Percentiles rank a stretch among this genome's conserved stretches.
These are phyloP conservation scores for Myrmophylax atrothorax DNA, from an alignment of 2,113 vertebrate genomes.

Conservation along the genomic window DNA sequence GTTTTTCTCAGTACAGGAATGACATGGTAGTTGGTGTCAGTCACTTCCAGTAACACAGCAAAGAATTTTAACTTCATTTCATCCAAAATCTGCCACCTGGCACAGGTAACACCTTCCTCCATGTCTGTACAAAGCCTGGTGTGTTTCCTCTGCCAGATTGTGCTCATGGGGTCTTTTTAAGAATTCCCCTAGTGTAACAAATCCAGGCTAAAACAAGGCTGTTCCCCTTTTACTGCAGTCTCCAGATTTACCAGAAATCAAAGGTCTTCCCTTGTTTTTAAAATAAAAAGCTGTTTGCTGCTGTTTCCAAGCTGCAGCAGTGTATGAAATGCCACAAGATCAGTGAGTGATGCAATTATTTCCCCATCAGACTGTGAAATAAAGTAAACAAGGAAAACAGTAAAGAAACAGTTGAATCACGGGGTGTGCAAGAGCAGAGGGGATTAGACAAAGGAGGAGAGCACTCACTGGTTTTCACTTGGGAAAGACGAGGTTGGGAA, in stretches of 20 bases:
- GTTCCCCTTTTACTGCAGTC: not conserved
- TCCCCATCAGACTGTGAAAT: constrained; percentile 29
- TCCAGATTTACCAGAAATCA: constrained; percentile 10
- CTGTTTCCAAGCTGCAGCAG: constrained; percentile 6
- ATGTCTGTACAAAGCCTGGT: not conserved
- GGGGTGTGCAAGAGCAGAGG: not conserved
- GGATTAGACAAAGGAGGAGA: not conserved
- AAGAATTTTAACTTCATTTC: not conserved
- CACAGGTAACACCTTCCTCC: not conserved
- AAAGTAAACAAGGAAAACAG: constrained; percentile 45
- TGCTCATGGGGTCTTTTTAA: not conserved
- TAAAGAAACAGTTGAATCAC: constrained; percentile 32
- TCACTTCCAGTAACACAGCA: not conserved
- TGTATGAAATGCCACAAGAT: constrained; percentile 28
- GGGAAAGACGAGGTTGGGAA: constrained; percentile 65
- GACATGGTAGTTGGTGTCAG: not conserved
- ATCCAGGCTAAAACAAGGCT: not conserved
- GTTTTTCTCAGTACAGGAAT: not conserved
- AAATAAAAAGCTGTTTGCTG: not conserved
- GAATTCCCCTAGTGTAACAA: not conserved
- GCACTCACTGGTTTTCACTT: constrained; percentile 79
- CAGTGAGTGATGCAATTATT: constrained; percentile 41
- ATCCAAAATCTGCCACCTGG: not conserved
- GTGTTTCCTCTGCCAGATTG: not conserved
- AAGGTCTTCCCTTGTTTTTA: not conserved